Percentiles rank a stretch among this genome's conserved stretches.
phyloP scores from a whole-genome alignment of 2,113 vertebrate genomes.

The Papio anubis region DNA sequence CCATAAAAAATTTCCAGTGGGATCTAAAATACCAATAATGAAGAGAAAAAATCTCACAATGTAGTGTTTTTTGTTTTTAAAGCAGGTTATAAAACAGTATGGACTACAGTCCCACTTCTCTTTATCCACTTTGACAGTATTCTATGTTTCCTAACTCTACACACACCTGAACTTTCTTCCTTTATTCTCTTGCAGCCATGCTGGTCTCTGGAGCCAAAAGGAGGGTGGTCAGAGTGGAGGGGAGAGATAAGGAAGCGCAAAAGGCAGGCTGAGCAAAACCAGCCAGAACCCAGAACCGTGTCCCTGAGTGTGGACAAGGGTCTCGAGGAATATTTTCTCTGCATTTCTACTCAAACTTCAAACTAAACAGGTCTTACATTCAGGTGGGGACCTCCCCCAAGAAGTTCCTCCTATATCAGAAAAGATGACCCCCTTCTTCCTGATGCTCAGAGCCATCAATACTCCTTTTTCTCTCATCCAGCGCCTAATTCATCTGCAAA shows the following conservation, averaged over 20 bases:
- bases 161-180: not conserved
- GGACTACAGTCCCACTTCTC: not conserved
- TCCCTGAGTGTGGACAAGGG: too few species aligned
- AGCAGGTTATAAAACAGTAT: not conserved
- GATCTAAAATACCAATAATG: not conserved
- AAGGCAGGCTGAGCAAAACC: not conserved
- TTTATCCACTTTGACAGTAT: not conserved
- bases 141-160: not conserved
- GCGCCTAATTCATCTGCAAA: not conserved
- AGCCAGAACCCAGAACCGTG: too few species aligned
- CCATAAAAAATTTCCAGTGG: not conserved
- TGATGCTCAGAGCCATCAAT: rapidly evolving
- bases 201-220: not conserved
- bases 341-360: not conserved
- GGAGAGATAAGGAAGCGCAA: not conserved
- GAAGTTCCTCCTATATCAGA: too few species aligned
- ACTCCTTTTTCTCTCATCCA: not conserved
- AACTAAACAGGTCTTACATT: not conserved
- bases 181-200: not conserved
- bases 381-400: too few species aligned
- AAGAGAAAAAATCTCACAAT: not conserved
- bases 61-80: too few species aligned
- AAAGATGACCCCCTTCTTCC: not conserved
- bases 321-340: not conserved
- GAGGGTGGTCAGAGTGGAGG: not conserved